phyloP scores from a whole-genome alignment of 2,797 vertebrate genomes.

The Gambelia wislizenii region DNA sequence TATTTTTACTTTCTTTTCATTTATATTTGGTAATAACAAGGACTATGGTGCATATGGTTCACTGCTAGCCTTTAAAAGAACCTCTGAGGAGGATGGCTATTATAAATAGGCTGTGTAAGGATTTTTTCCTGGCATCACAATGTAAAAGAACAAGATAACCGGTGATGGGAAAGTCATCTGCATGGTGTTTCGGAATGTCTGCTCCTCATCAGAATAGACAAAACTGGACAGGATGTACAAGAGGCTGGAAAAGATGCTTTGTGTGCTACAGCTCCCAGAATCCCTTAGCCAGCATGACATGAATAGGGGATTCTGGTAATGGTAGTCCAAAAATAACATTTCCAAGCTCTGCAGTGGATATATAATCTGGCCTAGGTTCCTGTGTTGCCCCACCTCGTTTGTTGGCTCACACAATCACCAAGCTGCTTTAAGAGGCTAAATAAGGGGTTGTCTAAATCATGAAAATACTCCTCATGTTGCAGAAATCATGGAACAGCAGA shows the following conservation, averaged over 20 bases:
- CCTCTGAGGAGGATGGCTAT: neutral
- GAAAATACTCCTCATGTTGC: too few species aligned
- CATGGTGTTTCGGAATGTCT: neutral
- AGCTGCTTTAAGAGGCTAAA: neutral
- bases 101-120: neutral
- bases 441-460: too few species aligned
- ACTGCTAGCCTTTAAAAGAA: neutral
- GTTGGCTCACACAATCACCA: neutral
- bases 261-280: too few species aligned
- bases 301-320: too few species aligned
- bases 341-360: too few species aligned
- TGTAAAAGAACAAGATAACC: neutral
- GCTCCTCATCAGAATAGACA: neutral
- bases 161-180: neutral
- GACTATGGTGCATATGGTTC: neutral
- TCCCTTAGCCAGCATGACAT: too few species aligned
- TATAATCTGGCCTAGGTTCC: neutral
- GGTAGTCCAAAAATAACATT: too few species aligned
- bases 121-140: neutral
- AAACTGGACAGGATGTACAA: neutral
- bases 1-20: conserved; percentile 46
- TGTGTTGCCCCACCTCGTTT: neutral
- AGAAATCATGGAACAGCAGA: too few species aligned
- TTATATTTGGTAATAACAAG: conserved; percentile 52
- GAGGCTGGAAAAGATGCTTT: too few species aligned